Evolutionary conservation across 2,888 invertebrate species (phyloP).

Genomic region (Leistus spinibarbis): DNA sequence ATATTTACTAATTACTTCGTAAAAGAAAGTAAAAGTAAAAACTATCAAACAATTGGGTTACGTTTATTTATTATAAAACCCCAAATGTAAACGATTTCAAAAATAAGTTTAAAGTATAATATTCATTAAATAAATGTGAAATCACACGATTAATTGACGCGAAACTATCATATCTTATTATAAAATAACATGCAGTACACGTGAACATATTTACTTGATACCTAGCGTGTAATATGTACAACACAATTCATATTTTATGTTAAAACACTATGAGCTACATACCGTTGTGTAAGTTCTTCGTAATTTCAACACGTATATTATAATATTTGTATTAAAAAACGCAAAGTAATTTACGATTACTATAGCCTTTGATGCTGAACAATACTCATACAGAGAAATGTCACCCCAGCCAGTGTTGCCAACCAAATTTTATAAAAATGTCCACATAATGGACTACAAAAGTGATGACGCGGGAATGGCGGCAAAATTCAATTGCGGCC

Average conservation of each 20-base stretch:
- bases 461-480: too few relatives aligned
- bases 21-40: too few relatives aligned
- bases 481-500: too few relatives aligned
- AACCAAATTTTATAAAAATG: too few relatives aligned
- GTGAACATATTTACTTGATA: slow-evolving; percentile 22
- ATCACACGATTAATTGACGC: not conserved
- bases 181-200: not conserved
- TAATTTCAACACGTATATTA: slow-evolving; percentile 6
- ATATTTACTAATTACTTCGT: too few relatives aligned
- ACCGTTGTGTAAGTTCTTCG: slow-evolving; percentile 7
- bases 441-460: too few relatives aligned
- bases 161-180: not conserved
- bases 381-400: too few relatives aligned
- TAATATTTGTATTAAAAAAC: not conserved
- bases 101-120: not conserved
- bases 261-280: not conserved
- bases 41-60: too few relatives aligned
- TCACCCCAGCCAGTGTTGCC: too few relatives aligned
- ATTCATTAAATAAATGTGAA: not conserved
- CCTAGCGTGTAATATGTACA: not conserved
- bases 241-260: not conserved
- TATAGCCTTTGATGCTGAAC: too few relatives aligned
- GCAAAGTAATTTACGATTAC: not conserved
- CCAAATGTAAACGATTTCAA: not conserved
- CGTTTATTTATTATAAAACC: not conserved